phyloP scores from a whole-genome alignment of 2,797 vertebrate genomes.

The Phalloptychus januarius region DNA sequence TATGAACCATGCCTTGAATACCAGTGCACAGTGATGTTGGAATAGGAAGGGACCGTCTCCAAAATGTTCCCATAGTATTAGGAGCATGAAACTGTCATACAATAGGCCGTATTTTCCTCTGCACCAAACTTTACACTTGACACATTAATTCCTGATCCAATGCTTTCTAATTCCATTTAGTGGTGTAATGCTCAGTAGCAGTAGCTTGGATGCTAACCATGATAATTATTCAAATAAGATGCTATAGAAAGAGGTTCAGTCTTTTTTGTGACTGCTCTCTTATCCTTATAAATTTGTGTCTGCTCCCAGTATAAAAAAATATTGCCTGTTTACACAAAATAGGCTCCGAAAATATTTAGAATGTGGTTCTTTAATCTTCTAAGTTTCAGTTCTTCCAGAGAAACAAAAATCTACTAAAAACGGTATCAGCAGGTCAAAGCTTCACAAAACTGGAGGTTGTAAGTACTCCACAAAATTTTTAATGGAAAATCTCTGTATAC shows the following conservation, averaged over 20 bases:
- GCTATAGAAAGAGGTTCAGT: not conserved
- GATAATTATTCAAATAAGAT: not conserved
- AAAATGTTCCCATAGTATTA: not conserved
- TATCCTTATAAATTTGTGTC: not conserved
- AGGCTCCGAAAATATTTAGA: not conserved
- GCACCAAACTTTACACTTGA: not conserved
- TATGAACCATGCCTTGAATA: not conserved
- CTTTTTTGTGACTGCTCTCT: not conserved
- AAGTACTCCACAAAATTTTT: not conserved
- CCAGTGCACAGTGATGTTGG: not conserved
- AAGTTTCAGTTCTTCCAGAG: not conserved
- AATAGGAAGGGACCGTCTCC: not conserved
- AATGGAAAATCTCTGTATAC: not conserved
- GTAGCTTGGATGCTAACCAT: not conserved
- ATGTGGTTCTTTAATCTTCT: not conserved
- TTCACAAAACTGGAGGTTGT: not conserved
- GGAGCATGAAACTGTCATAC: not conserved
- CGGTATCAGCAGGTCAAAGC: not conserved
- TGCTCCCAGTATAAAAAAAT: not conserved
- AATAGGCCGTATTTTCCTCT: not conserved
- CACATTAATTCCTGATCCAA: too few relatives aligned
- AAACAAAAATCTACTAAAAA: not conserved
- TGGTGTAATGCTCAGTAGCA: not conserved
- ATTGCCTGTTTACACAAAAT: not conserved
- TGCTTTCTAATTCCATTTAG: not conserved